Evolutionary conservation across 2,888 invertebrate genomes (phyloP).

Genomic region (Brachylomia viminalis): DNA sequence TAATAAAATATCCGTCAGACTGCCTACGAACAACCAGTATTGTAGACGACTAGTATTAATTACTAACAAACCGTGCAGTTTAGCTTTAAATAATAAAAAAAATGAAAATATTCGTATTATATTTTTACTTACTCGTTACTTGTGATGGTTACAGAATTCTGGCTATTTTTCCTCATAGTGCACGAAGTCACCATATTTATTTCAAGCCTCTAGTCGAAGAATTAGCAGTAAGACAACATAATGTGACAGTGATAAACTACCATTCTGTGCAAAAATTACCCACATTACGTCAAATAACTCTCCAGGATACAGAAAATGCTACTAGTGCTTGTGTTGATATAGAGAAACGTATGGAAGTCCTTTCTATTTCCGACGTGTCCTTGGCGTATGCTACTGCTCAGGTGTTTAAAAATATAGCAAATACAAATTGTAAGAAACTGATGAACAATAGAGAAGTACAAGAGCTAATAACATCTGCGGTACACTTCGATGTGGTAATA

Average conservation of each 20-base stretch:
- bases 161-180: conserved; percentile 73
- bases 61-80: background rate
- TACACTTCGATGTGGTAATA: conserved; percentile 89
- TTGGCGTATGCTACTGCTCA: conserved; percentile 45
- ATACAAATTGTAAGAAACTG: conserved; percentile 69
- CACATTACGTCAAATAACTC: conserved; percentile 79
- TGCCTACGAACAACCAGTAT: background rate
- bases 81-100: background rate
- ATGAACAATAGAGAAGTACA: conserved; percentile 65
- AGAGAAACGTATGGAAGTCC: conserved; percentile 34
- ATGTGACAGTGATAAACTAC: conserved; percentile 77
- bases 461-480: conserved; percentile 68
- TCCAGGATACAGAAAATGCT: conserved; percentile 51
- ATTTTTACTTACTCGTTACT: conserved; percentile 25
- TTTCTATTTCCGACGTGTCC: conserved; percentile 50
- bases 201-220: conserved; percentile 62
- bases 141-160: conserved; percentile 68
- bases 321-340: conserved; percentile 43
- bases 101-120: conserved; percentile 33
- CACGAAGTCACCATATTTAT: conserved; percentile 73
- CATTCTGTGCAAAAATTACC: conserved; percentile 75
- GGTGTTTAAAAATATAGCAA: conserved; percentile 54
- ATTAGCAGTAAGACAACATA: conserved; percentile 74
- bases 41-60: background rate
- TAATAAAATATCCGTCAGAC: background rate